These are phyloP conservation scores for Haliclona indistincta DNA, from an alignment of 37 sponge, comb jelly and placozoan species.

Conservation along the genomic window DNA sequence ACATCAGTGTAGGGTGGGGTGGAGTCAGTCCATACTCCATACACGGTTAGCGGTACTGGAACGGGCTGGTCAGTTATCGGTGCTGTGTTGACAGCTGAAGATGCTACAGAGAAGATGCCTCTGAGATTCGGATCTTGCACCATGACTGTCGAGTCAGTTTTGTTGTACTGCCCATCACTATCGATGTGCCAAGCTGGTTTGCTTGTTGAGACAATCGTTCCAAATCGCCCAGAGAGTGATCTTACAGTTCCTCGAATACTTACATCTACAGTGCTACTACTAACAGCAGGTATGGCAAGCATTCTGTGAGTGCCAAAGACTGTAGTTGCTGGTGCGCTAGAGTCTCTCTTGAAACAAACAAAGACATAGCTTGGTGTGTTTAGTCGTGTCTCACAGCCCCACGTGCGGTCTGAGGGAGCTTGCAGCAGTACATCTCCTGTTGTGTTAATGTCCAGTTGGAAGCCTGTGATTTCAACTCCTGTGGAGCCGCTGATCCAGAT, in stretches of 20 bases:
- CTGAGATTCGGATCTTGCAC: neutral
- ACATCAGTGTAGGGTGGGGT: neutral
- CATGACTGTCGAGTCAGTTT: neutral
- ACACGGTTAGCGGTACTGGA: constrained; percentile 8
- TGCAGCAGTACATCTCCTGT: neutral
- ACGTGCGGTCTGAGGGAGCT: neutral
- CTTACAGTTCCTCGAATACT: neutral
- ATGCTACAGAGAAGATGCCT: constrained; percentile 36
- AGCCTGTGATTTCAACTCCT: constrained; percentile 9
- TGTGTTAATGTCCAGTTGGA: constrained; percentile 18
- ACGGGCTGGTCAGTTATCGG: constrained; percentile 4
- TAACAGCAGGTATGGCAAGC: constrained; percentile 6
- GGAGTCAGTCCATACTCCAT: neutral
- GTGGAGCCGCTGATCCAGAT: constrained; percentile 22
- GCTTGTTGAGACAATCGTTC: neutral
- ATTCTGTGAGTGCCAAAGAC: constrained; percentile 15
- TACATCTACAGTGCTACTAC: neutral
- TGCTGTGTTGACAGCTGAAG: constrained; percentile 54
- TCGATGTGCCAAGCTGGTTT: constrained; percentile 8
- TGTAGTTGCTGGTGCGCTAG: neutral
- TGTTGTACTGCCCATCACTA: constrained; percentile 3
- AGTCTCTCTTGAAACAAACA: constrained; percentile 2
- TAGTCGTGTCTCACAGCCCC: constrained; percentile 1
- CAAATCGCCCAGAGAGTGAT: neutral
- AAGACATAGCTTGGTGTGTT: neutral